phyloP scores from a whole-genome alignment of 2,888 invertebrate genomes.

The Arenicola marina region DNA sequence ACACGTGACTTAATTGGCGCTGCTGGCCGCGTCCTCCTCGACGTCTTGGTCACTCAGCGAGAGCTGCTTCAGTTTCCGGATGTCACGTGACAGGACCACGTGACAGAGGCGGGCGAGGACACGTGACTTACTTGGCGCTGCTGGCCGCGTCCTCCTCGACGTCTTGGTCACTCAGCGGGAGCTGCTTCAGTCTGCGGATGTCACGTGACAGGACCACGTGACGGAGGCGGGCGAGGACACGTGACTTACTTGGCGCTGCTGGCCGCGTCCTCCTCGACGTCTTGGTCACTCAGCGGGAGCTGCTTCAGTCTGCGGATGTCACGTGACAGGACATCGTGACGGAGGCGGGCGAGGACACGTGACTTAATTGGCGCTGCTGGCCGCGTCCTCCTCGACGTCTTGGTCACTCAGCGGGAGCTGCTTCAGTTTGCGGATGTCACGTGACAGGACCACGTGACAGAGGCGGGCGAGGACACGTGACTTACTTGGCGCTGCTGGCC shows the following conservation, averaged over 20 bases:
- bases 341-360: too few species aligned
- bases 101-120: too few species aligned
- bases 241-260: slow-evolving; percentile 59
- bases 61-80: slow-evolving; percentile 66
- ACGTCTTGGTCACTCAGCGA: slow-evolving; percentile 66
- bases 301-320: slow-evolving; percentile 67
- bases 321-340: too few species aligned
- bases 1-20: slow-evolving; percentile 60
- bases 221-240: too few species aligned
- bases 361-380: slow-evolving; percentile 61
- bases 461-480: too few species aligned
- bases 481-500: slow-evolving; percentile 61
- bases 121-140: slow-evolving; percentile 59
- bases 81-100: too few species aligned
- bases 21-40: slow-evolving; percentile 65
- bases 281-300: slow-evolving; percentile 65
- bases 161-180: slow-evolving; percentile 65
- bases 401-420: slow-evolving; percentile 66
- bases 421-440: slow-evolving; percentile 66
- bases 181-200: slow-evolving; percentile 65
- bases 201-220: too few species aligned
- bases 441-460: too few species aligned
- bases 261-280: slow-evolving; percentile 67
- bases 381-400: slow-evolving; percentile 67
- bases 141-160: slow-evolving; percentile 67